Percentiles rank a stretch among this genome's conserved stretches.
Conservation (phyloP, 2,888 invertebrate genomes). For the Melinopterus prodromus region DNA sequence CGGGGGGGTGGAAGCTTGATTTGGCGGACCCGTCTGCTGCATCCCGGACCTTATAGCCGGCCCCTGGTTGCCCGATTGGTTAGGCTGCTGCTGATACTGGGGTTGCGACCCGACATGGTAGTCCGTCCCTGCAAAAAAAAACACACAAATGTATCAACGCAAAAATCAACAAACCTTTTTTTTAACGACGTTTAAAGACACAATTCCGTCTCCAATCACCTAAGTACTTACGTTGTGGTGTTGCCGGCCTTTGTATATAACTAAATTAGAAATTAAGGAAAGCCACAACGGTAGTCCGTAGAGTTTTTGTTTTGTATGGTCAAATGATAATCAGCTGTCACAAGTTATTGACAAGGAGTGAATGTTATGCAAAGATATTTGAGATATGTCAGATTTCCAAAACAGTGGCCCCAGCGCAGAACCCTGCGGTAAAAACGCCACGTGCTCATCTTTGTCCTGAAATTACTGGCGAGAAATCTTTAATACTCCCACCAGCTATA, state of each 20-base stretch:
- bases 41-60: constrained; percentile 54
- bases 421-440: background rate
- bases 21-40: constrained; percentile 57
- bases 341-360: background rate
- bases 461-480: background rate
- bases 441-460: background rate
- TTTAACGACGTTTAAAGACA: constrained; percentile 11
- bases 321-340: constrained; percentile 32
- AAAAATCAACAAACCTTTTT: background rate
- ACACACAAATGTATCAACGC: background rate
- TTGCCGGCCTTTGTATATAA: constrained; percentile 41
- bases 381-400: no score
- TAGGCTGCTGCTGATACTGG: constrained; percentile 52
- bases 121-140: constrained; percentile 53
- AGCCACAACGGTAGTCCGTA: constrained; percentile 24
- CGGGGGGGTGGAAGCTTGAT: constrained; percentile 60
- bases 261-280: constrained; percentile 37
- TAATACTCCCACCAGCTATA: background rate
- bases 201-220: background rate
- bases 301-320: constrained; percentile 7
- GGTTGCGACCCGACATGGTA: constrained; percentile 50
- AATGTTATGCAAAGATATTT: background rate
- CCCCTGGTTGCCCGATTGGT: constrained; percentile 57
- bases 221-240: constrained; percentile 48
- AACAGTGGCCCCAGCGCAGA: no score